Evolutionary conservation across 2,888 invertebrate species (phyloP).

Genomic region (Pterostichus niger): DNA sequence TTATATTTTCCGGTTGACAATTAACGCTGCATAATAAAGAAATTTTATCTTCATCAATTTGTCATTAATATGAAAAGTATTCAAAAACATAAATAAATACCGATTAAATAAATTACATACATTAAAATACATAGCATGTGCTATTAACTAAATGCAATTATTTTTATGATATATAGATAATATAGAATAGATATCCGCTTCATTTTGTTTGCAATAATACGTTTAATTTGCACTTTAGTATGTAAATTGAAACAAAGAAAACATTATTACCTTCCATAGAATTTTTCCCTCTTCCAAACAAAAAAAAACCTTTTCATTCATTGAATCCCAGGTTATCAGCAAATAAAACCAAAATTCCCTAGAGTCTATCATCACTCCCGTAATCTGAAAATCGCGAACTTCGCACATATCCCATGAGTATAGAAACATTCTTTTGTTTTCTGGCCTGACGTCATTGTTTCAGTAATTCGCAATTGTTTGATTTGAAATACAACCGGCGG

Average conservation of each 20-base stretch:
- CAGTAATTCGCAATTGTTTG: conserved; percentile 46
- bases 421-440: conserved; percentile 40
- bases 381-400: conserved; percentile 49
- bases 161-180: no score
- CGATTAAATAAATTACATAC: no score
- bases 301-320: conserved; percentile 37
- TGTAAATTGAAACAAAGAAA: conserved; percentile 24
- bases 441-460: conserved; percentile 16
- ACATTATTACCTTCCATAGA: background rate
- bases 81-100: no score
- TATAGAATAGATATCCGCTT: background rate
- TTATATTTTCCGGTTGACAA: background rate
- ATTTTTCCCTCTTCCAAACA: background rate
- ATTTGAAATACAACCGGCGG: conserved; percentile 29
- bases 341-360: conserved; percentile 45
- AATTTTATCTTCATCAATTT: conserved; percentile 4
- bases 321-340: conserved; percentile 29
- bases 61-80: background rate
- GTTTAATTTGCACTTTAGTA: conserved; percentile 1
- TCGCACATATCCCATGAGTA: conserved; percentile 19
- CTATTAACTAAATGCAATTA: no score
- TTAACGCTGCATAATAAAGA: background rate
- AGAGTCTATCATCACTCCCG: background rate
- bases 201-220: background rate
- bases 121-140: no score